Conservation (phyloP, 2,797 vertebrate genomes). For the Picus viridis region DNA sequence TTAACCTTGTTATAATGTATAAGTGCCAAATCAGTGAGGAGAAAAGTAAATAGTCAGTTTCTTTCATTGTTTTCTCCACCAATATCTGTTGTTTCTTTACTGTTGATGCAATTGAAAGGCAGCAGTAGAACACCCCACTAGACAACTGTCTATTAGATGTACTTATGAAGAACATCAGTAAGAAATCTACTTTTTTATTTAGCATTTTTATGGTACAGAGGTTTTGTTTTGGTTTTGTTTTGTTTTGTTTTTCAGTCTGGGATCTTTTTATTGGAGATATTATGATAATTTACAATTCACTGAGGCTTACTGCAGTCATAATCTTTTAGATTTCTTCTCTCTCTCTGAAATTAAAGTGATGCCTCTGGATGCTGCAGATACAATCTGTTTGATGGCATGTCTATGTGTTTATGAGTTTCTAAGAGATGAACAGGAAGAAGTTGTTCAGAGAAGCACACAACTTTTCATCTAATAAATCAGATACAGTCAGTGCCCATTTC, state of each 20-base stretch:
- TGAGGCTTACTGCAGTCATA: not conserved
- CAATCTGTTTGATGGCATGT: conserved; percentile 47
- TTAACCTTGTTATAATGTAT: not conserved
- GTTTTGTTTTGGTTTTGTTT: too few species aligned
- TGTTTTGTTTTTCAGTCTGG: not conserved
- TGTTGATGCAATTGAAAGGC: not conserved
- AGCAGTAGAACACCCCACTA: not conserved
- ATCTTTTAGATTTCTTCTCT: conserved; percentile 18
- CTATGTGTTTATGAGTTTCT: conserved; percentile 59
- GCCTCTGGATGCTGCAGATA: conserved; percentile 28
- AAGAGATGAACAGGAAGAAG: conserved; percentile 19
- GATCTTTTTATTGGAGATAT: conserved; percentile 41
- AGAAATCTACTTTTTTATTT: not conserved
- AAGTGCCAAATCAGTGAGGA: not conserved
- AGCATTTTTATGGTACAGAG: not conserved
- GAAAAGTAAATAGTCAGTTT: not conserved
- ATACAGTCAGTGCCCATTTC: not conserved
- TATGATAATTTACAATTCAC: conserved; percentile 26
- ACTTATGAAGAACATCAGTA: not conserved
- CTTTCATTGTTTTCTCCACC: not conserved
- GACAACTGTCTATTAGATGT: not conserved
- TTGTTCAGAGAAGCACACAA: conserved; percentile 3
- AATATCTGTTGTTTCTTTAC: not conserved
- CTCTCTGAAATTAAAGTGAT: conserved; percentile 63
- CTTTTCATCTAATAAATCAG: conserved; percentile 54